A percentile compares a stretch with the other conserved stretches of the same genome.
phyloP scores from a whole-genome alignment of 2,797 vertebrate genomes.

The Argyrosomus regius region DNA sequence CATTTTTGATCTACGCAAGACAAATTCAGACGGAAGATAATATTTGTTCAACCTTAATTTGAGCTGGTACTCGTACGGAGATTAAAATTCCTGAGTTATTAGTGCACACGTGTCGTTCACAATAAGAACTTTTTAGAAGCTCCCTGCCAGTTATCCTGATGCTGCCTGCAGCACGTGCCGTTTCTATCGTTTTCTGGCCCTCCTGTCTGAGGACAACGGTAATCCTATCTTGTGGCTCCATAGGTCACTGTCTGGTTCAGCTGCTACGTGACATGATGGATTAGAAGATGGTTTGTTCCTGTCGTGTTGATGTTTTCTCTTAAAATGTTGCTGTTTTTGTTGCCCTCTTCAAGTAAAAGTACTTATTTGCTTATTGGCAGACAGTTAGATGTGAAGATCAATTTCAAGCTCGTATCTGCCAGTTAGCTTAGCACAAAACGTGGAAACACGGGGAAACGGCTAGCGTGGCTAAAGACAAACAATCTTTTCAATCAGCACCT shows the following conservation, averaged over 20 bases:
- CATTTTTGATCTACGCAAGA: neutral
- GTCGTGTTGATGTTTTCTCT: neutral
- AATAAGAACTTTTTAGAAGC: neutral
- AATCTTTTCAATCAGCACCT: too few species aligned
- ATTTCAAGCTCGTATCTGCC: neutral
- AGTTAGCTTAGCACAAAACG: neutral
- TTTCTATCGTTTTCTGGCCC: neutral
- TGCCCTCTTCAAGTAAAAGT: neutral
- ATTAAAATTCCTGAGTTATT: slow-evolving; percentile 22
- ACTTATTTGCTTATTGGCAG: neutral
- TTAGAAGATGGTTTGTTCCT: neutral
- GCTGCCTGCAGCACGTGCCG: neutral
- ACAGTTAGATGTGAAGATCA: neutral
- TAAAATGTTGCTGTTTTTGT: neutral
- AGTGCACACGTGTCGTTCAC: neutral
- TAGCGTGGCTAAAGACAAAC: neutral
- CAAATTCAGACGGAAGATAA: slow-evolving; percentile 9
- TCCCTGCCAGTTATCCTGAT: neutral
- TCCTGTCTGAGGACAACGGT: neutral
- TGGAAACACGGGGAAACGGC: neutral
- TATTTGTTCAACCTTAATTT: slow-evolving; percentile 17
- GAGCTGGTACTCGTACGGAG: neutral
- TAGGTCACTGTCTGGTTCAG: slow-evolving; percentile 5
- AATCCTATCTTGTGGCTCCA: slow-evolving; percentile 3
- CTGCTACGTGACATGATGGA: neutral